Evolutionary conservation across 2,113 vertebrate species (phyloP).

Genomic region (Uria lomvia): DNA sequence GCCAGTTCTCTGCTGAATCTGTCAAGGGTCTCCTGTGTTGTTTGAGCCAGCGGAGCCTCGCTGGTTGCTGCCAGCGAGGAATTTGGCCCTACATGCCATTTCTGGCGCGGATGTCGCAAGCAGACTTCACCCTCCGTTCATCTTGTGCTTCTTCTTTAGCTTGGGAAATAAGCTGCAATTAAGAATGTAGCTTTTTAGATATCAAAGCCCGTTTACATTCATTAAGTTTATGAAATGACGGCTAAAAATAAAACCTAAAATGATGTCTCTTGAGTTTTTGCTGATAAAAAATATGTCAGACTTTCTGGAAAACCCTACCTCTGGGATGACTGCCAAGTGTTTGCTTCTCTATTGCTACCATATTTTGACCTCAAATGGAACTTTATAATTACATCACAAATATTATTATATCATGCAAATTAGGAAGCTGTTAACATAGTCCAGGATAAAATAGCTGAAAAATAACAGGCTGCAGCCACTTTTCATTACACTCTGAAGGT

Average conservation of each 20-base stretch:
- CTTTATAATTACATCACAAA: constrained; percentile 58
- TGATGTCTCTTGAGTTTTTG: not conserved
- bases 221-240: not conserved
- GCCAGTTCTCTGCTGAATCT: not conserved
- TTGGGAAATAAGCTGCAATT: constrained; percentile 8
- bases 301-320: constrained; percentile 41
- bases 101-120: not conserved
- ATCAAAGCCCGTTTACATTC: not conserved
- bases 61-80: not conserved
- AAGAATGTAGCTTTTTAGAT: not conserved
- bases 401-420: constrained; percentile 55
- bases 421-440: constrained; percentile 30
- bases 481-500: constrained; percentile 24
- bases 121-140: not conserved
- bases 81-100: not conserved
- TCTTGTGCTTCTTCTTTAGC: not conserved
- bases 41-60: not conserved
- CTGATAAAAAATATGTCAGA: constrained; percentile 32
- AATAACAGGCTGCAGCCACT: constrained; percentile 11
- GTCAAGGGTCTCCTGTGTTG: constrained; percentile 8
- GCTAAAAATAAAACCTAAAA: constrained; percentile 40
- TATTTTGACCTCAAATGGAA: constrained; percentile 64
- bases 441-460: constrained; percentile 34
- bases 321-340: constrained; percentile 53
- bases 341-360: constrained; percentile 65